Evolutionary conservation across 2,113 vertebrate genomes (phyloP).

Genomic region (Saccopteryx leptura): DNA sequence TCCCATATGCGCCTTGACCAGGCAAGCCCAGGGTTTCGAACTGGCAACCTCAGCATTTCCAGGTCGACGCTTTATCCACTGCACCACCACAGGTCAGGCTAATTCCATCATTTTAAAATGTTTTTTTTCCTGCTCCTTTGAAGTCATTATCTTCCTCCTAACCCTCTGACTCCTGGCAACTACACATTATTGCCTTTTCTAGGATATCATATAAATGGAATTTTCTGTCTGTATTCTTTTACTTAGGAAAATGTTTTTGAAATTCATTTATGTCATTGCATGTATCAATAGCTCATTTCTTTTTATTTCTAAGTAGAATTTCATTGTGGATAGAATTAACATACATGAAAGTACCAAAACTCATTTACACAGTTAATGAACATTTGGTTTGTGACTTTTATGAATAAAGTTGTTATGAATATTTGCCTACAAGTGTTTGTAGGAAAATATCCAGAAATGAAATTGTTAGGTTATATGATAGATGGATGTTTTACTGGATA

Average conservation of each 20-base stretch:
- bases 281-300: not conserved
- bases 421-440: not conserved
- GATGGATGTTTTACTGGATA: not conserved
- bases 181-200: not conserved
- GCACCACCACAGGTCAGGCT: not conserved
- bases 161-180: not conserved
- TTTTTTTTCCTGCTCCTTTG: slow-evolving; percentile 10
- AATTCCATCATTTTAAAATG: not conserved
- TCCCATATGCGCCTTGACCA: too few species aligned
- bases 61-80: too few species aligned
- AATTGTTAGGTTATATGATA: not conserved
- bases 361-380: not conserved
- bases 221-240: slow-evolving; percentile 21
- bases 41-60: too few species aligned
- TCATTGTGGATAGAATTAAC: not conserved
- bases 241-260: slow-evolving; percentile 31
- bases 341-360: not conserved
- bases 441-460: not conserved
- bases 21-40: too few species aligned
- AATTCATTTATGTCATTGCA: not conserved
- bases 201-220: not conserved
- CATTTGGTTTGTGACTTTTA: slow-evolving; percentile 21
- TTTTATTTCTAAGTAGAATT: slow-evolving; percentile 16
- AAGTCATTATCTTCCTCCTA: not conserved
- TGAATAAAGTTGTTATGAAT: not conserved